Evolutionary conservation across 2,113 vertebrate species (phyloP).

Genomic region (Galeopterus variegatus): DNA sequence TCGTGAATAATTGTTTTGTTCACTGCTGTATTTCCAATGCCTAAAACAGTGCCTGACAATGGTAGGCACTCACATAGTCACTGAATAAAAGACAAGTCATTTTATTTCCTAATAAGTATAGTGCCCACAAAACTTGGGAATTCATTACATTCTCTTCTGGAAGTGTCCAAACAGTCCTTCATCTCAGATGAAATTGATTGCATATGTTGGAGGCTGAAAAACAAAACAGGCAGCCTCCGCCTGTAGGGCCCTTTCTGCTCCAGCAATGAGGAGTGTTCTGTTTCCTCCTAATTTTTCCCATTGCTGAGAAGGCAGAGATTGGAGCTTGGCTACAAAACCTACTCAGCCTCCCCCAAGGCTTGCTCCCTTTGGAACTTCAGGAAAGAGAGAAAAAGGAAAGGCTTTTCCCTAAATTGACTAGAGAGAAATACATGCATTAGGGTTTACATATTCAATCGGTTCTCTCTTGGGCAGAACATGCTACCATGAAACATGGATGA

Average conservation of each 20-base stretch:
- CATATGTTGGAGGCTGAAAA: background rate
- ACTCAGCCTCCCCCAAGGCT: background rate
- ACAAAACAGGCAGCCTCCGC: background rate
- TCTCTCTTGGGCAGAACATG: background rate
- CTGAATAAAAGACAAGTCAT: background rate
- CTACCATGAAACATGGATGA: background rate
- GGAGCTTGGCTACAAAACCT: background rate
- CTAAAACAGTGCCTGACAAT: background rate
- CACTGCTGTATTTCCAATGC: background rate
- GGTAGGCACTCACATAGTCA: background rate
- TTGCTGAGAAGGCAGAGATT: background rate
- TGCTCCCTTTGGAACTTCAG: background rate
- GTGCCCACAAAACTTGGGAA: background rate
- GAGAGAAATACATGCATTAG: background rate
- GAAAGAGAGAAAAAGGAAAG: background rate
- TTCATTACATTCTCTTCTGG: background rate
- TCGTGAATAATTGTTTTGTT: background rate
- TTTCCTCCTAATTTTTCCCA: background rate
- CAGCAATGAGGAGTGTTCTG: background rate
- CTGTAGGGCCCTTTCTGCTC: background rate
- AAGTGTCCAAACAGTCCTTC: background rate
- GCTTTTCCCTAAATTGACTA: background rate
- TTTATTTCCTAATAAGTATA: background rate
- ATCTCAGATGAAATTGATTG: background rate
- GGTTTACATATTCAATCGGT: background rate